These are phyloP conservation scores for Glossophaga mutica DNA, from an alignment of 2,797 vertebrate species.

Conservation along the genomic window DNA sequence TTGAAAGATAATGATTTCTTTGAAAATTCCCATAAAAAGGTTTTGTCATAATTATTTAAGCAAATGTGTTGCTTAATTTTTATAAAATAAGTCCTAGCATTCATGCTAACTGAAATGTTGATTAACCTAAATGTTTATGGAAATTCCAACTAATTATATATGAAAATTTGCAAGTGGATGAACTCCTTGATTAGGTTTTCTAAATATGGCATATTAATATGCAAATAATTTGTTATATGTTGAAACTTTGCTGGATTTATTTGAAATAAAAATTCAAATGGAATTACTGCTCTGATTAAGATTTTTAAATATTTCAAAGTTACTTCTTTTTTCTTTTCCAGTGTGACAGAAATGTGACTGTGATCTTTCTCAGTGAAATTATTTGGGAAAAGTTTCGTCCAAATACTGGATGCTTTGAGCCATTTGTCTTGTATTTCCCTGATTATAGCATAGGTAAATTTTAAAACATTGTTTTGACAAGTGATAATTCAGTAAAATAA, in stretches of 20 bases:
- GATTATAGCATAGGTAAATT: conserved; percentile 97
- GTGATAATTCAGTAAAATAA: not conserved
- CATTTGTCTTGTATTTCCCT: conserved; percentile 92
- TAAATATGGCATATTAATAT: conserved; percentile 68
- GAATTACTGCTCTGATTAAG: conserved; percentile 55
- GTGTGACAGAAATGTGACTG: conserved; percentile 92
- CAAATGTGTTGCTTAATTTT: conserved; percentile 60
- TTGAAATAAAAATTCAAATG: conserved; percentile 54
- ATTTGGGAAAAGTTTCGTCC: conserved; percentile 96
- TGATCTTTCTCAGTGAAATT: conserved; percentile 95
- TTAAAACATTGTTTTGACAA: conserved; percentile 53
- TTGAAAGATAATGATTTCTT: conserved; percentile 25
- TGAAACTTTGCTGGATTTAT: conserved; percentile 64
- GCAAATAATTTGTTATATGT: conserved; percentile 66
- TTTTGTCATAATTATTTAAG: conserved; percentile 53
- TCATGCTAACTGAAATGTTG: conserved; percentile 43
- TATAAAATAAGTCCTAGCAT: not conserved
- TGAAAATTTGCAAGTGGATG: conserved; percentile 69
- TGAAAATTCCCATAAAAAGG: conserved; percentile 9
- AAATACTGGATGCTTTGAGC: conserved; percentile 93
- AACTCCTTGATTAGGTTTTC: conserved; percentile 71
- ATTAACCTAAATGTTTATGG: conserved; percentile 59
- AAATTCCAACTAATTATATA: conserved; percentile 53
- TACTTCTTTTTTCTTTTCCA: conserved; percentile 74
- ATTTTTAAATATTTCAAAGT: conserved; percentile 19